These are phyloP conservation scores for Xiphophorus maculatus DNA, from an alignment of 2,113 vertebrate species.

Conservation along the genomic window DNA sequence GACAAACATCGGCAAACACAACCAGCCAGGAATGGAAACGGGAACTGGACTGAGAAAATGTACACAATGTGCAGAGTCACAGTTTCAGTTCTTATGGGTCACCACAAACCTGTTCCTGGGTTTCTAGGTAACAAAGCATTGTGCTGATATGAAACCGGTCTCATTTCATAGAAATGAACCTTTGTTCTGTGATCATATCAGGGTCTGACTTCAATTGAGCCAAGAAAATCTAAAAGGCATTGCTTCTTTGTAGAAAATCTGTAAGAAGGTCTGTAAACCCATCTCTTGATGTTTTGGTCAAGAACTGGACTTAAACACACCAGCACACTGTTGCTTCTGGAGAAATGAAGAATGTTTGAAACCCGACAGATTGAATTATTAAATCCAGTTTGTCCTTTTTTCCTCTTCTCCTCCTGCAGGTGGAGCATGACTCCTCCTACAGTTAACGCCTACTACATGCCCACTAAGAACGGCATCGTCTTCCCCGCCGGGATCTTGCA, in stretches of 20 bases:
- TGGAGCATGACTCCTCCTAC: constrained; percentile 99
- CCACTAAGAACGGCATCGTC: constrained; percentile 97
- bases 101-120: neutral
- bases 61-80: neutral
- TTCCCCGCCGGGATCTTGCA: constrained; percentile 97
- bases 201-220: neutral
- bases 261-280: neutral
- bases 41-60: neutral
- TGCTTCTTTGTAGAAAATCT: neutral
- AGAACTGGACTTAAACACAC: too few relatives aligned
- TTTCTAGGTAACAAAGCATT: neutral
- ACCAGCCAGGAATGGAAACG: too few relatives aligned
- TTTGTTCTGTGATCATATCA: neutral
- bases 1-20: too few relatives aligned
- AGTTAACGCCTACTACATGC: constrained; percentile 97
- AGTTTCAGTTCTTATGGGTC: neutral
- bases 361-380: neutral
- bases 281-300: neutral
- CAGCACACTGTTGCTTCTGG: neutral
- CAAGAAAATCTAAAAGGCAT: neutral
- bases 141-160: neutral
- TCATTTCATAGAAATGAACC: neutral
- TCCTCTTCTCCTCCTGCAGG: constrained; percentile 70
- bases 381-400: neutral
- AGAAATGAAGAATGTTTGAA: neutral